Conservation (phyloP, 2,888 invertebrate genomes). For the Rhagophthalmus giganteus region DNA sequence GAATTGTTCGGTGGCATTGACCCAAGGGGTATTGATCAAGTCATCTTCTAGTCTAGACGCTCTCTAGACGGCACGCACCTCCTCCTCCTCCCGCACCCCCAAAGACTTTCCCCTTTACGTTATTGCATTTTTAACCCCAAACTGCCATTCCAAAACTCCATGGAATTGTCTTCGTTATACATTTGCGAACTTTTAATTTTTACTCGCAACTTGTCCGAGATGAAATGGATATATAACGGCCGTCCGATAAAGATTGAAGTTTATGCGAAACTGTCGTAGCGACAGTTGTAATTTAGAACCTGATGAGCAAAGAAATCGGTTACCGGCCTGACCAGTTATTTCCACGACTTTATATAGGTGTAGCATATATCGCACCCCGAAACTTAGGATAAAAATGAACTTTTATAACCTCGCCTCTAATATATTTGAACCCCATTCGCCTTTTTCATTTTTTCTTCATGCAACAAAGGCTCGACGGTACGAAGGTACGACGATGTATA, state of each 20-base stretch:
- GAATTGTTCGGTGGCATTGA: slow-evolving; percentile 34
- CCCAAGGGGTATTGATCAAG: slow-evolving; percentile 37
- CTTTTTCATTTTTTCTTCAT: too few relatives aligned
- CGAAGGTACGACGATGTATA: too few relatives aligned
- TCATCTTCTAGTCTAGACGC: slow-evolving; percentile 39
- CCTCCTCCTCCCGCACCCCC: slow-evolving; percentile 24
- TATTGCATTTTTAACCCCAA: slow-evolving; percentile 20
- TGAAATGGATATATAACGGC: too few relatives aligned
- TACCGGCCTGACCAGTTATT: slow-evolving; percentile 23
- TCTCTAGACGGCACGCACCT: slow-evolving; percentile 37
- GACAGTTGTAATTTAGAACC: slow-evolving; percentile 6
- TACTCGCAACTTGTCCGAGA: too few relatives aligned
- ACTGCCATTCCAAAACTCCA: too few relatives aligned
- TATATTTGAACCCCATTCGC: slow-evolving; percentile 9
- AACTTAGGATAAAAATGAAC: slow-evolving; percentile 1
- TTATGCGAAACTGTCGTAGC: slow-evolving; percentile 4
- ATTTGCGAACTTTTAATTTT: too few relatives aligned
- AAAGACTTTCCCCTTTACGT: slow-evolving; percentile 24
- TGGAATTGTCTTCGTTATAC: too few relatives aligned
- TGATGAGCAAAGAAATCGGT: slow-evolving; percentile 21
- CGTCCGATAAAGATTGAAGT: too few relatives aligned
- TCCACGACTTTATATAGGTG: slow-evolving; percentile 8
- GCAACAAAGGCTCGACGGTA: too few relatives aligned
- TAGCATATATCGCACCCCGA: slow-evolving; percentile 11
- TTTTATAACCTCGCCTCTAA: slow-evolving; percentile 10